These are phyloP conservation scores for Mareca strepera DNA, from an alignment of 2,797 vertebrate genomes.

Conservation along the genomic window DNA sequence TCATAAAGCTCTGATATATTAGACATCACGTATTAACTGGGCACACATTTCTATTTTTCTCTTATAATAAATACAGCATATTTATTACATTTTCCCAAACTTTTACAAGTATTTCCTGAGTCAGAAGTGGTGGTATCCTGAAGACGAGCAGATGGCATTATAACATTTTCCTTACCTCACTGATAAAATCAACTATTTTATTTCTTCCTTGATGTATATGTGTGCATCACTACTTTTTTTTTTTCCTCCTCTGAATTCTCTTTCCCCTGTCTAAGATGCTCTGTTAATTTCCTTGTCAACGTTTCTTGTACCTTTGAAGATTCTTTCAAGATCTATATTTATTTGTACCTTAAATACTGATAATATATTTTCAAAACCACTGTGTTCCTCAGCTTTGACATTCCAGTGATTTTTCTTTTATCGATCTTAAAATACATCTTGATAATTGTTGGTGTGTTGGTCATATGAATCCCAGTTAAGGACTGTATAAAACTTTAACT, in stretches of 20 bases:
- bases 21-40: not conserved
- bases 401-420: not conserved
- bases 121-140: not conserved
- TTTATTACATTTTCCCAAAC: not conserved
- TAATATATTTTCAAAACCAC: not conserved
- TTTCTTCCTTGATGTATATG: not conserved
- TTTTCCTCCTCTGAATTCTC: not conserved
- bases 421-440: not conserved
- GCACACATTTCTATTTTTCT: not conserved
- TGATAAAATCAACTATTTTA: not conserved
- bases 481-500: not conserved
- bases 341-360: not conserved
- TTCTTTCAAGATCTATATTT: not conserved
- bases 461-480: not conserved
- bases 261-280: not conserved
- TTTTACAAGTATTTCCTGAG: accelerated
- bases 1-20: not conserved
- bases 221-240: not conserved
- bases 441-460: not conserved
- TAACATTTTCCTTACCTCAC: not conserved
- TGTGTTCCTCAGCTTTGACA: not conserved
- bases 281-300: not conserved
- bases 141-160: not conserved
- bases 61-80: not conserved
- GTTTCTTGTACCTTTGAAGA: not conserved